Conservation (phyloP, 2,113 vertebrate genomes). For the Leptodactylus fuscus region DNA sequence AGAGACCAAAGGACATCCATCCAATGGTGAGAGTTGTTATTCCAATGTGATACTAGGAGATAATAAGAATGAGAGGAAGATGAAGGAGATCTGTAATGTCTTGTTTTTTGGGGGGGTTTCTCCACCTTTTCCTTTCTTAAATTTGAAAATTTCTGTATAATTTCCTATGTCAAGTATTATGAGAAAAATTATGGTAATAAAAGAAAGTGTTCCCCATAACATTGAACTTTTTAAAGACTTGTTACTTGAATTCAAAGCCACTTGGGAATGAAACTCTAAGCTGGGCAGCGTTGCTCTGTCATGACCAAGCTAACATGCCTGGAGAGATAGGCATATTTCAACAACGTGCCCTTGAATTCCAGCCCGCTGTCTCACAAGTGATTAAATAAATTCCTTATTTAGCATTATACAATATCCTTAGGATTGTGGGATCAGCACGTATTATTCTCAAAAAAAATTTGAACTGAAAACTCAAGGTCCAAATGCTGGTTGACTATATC, state of each 20-base stretch:
- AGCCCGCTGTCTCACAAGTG: background rate
- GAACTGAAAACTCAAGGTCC: background rate
- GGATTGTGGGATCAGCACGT: background rate
- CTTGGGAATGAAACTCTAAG: background rate
- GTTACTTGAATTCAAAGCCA: background rate
- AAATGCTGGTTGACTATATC: background rate
- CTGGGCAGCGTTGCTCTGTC: background rate
- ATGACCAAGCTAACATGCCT: background rate
- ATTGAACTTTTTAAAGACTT: background rate
- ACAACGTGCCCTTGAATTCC: background rate
- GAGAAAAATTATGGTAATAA: too few species aligned
- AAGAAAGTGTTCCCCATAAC: background rate
- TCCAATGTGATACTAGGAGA: too few species aligned
- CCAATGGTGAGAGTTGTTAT: too few species aligned
- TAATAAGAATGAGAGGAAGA: too few species aligned
- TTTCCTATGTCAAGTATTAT: too few species aligned
- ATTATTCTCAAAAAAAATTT: background rate
- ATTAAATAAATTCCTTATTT: constrained; percentile 4
- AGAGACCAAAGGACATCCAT: background rate
- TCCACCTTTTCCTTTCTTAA: too few species aligned
- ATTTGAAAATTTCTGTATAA: too few species aligned
- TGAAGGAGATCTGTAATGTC: too few species aligned
- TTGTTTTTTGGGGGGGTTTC: too few species aligned
- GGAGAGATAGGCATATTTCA: background rate
- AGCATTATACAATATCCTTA: background rate